Conservation (phyloP, 2,113 vertebrate species). For the Parus major region DNA sequence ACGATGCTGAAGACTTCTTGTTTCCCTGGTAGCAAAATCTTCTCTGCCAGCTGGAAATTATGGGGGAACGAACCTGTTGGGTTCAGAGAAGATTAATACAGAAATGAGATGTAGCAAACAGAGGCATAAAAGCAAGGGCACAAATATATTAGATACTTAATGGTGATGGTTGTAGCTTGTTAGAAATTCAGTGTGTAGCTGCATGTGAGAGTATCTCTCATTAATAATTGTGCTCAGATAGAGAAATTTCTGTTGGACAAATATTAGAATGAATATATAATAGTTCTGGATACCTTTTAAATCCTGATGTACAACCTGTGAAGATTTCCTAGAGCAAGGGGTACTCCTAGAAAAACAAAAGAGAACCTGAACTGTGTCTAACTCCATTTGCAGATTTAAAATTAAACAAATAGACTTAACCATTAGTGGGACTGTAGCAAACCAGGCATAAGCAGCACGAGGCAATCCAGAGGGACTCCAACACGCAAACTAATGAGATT, state of each 20-base stretch:
- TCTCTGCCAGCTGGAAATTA: not conserved
- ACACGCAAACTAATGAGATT: not conserved
- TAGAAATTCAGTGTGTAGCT: not conserved
- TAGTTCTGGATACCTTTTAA: not conserved
- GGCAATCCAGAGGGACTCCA: not conserved
- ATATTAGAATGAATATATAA: not conserved
- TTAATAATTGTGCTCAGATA: not conserved
- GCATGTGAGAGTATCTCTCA: fast-evolving
- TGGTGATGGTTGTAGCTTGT: not conserved
- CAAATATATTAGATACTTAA: not conserved
- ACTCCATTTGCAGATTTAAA: not conserved
- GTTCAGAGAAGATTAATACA: not conserved
- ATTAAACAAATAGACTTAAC: not conserved
- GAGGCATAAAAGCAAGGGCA: not conserved
- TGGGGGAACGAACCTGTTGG: not conserved
- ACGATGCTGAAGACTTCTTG: not conserved
- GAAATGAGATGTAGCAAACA: not conserved
- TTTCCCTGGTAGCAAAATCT: not conserved
- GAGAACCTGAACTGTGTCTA: not conserved
- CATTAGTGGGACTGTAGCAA: not conserved
- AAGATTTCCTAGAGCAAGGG: not conserved
- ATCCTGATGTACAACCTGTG: fast-evolving
- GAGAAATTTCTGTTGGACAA: not conserved
- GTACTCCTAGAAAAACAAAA: not conserved
- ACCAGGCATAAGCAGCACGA: not conserved